Evolutionary conservation across 2,888 invertebrate species (phyloP).

Genomic region (Tortricodes alternella): DNA sequence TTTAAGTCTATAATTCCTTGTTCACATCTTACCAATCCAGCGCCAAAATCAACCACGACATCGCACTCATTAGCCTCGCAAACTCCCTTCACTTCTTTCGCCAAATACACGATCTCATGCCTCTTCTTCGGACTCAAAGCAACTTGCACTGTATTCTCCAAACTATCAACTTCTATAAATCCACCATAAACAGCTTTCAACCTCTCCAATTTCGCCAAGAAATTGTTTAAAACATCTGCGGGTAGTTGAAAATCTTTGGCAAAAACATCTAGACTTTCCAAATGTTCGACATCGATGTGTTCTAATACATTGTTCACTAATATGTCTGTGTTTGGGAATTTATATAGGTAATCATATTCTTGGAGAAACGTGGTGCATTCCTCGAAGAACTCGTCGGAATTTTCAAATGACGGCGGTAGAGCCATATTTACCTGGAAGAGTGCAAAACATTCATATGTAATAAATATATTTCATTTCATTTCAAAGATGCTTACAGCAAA

Average conservation of each 20-base stretch:
- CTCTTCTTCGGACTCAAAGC: constrained; percentile 85
- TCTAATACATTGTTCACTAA: constrained; percentile 80
- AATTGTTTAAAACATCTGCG: constrained; percentile 44
- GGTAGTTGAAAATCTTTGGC: constrained; percentile 42
- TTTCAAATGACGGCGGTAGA: constrained; percentile 51
- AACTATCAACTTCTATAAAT: constrained; percentile 36
- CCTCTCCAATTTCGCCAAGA: constrained; percentile 49
- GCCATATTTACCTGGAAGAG: constrained; percentile 46
- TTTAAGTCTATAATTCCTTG: no score
- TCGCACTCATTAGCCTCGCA: constrained; percentile 73
- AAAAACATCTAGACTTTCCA: constrained; percentile 45
- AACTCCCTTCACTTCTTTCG: constrained; percentile 76
- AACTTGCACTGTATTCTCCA: constrained; percentile 46
- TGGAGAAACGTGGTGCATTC: constrained; percentile 81
- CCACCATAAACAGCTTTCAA: constrained; percentile 43
- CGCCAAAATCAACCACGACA: constrained; percentile 87
- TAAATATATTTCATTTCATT: no score
- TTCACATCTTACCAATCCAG: constrained; percentile 88
- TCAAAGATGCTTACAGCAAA: no score
- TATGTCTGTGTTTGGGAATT: constrained; percentile 85
- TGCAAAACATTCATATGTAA: no score
- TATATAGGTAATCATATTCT: constrained; percentile 84
- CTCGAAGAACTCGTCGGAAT: constrained; percentile 77
- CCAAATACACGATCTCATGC: constrained; percentile 86
- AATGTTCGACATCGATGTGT: constrained; percentile 69